Evolutionary conservation across 1,140 invertebrate species (phyloP), one percentile per base, ranked within the genome.

Genomic region (Philotrypesis tridentata): DNA sequence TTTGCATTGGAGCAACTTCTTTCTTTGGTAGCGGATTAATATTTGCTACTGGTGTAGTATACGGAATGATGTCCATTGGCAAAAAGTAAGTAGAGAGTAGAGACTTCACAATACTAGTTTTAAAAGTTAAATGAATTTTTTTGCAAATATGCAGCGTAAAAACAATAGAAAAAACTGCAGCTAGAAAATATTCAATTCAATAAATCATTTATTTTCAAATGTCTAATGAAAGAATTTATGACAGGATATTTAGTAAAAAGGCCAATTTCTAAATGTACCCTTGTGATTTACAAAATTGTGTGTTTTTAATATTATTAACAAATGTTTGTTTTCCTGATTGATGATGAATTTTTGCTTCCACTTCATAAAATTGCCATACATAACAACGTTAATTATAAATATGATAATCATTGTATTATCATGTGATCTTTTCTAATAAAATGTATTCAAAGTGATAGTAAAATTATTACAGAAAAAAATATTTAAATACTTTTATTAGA

Each of bases 21-120:
- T 92, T 98, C 85, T 95, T 99, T 89, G 97, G 97, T 85, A 95
- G 96, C 92, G 97, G 96, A 43, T 89, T 98, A 48, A 96, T 99
- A 87, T 97, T 99, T 91, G 94, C 92, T 21, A 97, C 97, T 72
- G 98, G 97, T 63, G 93, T 97, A 78, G 93, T 98, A 60, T 99
- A 99, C 91, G 97, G 97, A 86, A 94, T 99, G 93, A 98, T 99
- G 96, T 95, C 97, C 37, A 92, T 99, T 83, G 97, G 96, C 79
- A 97, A 94, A 92, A 97, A 97, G 97, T 97, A 92, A 96, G 96
- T 95, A 61, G 43, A 84, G 27, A 96, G 96, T 95, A 61, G 43
- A 84, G 27, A 78, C 31, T 80, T 82, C 8, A 61, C 71, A 70
- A 65, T 65, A 29, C 9, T 68, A 73, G n/a, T 72, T 40, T 79